Conservation (phyloP, 2,113 vertebrate species). For the Lipotes vexillifer region DNA sequence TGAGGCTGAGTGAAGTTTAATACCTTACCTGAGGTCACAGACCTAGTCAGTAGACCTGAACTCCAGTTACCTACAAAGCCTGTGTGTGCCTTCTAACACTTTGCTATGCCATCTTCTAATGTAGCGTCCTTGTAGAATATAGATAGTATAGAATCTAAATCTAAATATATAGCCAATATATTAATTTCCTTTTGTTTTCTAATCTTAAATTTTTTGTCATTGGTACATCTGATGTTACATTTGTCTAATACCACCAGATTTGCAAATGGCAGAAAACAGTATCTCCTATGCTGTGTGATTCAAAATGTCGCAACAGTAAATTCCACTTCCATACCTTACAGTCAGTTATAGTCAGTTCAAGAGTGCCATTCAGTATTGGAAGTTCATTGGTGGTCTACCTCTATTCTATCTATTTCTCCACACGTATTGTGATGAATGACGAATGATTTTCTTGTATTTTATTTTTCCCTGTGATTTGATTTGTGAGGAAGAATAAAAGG, state of each 20-base stretch:
- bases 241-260: neutral
- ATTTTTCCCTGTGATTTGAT: neutral
- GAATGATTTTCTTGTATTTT: neutral
- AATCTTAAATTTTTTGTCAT: neutral
- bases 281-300: neutral
- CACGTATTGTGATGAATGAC: neutral
- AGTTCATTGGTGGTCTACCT: neutral
- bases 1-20: neutral
- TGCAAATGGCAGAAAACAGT: neutral
- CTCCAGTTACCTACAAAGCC: neutral
- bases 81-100: neutral
- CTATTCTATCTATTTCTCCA: neutral
- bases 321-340: neutral
- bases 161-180: neutral
- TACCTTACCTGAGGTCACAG: neutral
- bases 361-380: neutral
- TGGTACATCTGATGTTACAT: neutral
- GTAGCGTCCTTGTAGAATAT: neutral
- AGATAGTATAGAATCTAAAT: neutral
- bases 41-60: neutral
- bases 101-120: neutral
- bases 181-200: neutral
- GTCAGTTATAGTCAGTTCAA: neutral
- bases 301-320: neutral
- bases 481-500: slow-evolving; percentile 37